Conservation (phyloP, 2,888 invertebrate species). For the Helobdella robusta region DNA sequence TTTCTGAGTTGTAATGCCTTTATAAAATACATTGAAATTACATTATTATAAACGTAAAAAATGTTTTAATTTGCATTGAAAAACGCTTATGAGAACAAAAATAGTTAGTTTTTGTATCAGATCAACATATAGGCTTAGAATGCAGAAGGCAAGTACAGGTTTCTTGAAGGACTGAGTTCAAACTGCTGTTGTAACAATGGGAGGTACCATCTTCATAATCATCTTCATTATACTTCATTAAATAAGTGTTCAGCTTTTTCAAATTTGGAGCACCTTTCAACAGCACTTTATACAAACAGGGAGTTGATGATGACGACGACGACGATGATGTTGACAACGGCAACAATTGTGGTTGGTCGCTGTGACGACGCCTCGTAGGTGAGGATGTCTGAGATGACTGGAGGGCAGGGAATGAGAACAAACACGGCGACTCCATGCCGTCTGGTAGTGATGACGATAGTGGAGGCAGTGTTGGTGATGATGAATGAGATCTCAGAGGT, state of each 20-base stretch:
- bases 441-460: too few relatives aligned
- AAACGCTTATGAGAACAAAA: too few relatives aligned
- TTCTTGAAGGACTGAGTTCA: background rate
- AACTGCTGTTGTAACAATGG: too few relatives aligned
- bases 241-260: constrained; percentile 11
- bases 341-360: background rate
- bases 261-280: constrained; percentile 12
- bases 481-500: background rate
- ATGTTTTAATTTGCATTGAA: too few relatives aligned
- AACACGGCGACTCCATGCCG: background rate
- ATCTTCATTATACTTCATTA: too few relatives aligned
- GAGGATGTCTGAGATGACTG: background rate
- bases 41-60: too few relatives aligned
- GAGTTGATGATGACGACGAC: background rate
- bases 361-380: background rate
- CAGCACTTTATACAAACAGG: constrained; percentile 17
- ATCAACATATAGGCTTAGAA: too few relatives aligned
- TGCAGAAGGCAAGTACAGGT: background rate
- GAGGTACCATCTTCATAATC: too few relatives aligned
- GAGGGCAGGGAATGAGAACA: background rate
- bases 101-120: too few relatives aligned
- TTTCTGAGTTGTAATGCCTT: too few relatives aligned
- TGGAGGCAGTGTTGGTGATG: background rate
- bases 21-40: too few relatives aligned
- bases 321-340: background rate